Evolutionary conservation across 92 coral and sea anemone species (phyloP).

Genomic region (Heteractis magnifica): DNA sequence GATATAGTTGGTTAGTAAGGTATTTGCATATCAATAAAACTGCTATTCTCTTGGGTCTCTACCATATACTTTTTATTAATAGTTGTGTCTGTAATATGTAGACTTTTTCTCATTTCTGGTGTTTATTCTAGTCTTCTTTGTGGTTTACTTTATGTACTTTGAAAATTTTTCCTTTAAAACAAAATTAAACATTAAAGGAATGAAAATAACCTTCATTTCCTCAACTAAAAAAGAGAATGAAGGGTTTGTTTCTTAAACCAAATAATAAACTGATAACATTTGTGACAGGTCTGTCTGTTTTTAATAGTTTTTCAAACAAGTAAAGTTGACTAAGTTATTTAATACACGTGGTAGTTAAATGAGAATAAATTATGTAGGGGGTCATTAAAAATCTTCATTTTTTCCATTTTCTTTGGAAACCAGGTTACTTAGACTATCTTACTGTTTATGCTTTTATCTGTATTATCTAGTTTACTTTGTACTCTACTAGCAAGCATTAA

Average conservation of each 20-base stretch:
- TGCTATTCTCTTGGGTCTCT: background rate
- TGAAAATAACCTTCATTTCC: too few species aligned
- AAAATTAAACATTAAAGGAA: background rate
- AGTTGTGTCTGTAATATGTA: background rate
- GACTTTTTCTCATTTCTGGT: background rate
- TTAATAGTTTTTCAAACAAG: background rate
- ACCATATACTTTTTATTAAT: background rate
- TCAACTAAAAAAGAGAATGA: background rate
- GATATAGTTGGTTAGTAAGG: conserved; percentile 11
- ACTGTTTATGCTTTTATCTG: too few species aligned
- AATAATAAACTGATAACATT: background rate
- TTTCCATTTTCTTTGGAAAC: background rate
- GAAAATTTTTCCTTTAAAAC: background rate
- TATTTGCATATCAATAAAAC: background rate
- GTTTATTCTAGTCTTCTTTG: background rate
- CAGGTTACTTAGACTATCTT: too few species aligned
- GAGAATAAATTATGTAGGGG: background rate
- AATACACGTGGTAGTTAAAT: background rate
- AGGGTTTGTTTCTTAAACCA: too few species aligned
- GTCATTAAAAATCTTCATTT: background rate
- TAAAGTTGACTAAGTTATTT: background rate
- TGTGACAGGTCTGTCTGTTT: background rate
- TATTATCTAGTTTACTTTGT: too few species aligned
- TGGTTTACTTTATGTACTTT: background rate
- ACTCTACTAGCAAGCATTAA: too few species aligned